A percentile compares a stretch with the other conserved stretches of the same genome.
Conservation (phyloP, 1,140 invertebrate genomes). For the Calycopis cecrops region DNA sequence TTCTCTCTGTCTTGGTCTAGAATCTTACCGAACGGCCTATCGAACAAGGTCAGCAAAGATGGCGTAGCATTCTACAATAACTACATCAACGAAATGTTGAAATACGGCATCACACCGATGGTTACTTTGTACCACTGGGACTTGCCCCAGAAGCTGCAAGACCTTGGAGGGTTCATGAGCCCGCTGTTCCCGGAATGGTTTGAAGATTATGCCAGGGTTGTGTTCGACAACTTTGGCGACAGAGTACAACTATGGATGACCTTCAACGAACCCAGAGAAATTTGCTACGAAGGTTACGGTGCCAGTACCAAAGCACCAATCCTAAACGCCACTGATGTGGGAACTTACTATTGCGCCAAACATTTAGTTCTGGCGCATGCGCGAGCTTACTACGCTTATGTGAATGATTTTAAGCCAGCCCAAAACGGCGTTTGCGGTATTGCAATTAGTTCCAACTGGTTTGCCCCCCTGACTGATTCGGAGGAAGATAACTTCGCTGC, state of each 20-base stretch:
- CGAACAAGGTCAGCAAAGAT: neutral
- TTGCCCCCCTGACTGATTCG: neutral
- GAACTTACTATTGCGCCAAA: neutral
- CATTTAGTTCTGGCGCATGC: neutral
- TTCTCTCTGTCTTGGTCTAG: constrained; percentile 1
- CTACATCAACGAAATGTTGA: too few species aligned
- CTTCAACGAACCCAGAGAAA: neutral
- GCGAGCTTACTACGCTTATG: neutral
- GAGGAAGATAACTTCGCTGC: constrained; percentile 4
- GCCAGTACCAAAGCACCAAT: neutral
- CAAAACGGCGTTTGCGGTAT: constrained; percentile 6
- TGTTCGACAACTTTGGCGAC: too few species aligned
- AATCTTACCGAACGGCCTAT: neutral
- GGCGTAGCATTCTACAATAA: too few species aligned
- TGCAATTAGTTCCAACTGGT: neutral
- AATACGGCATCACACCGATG: too few species aligned
- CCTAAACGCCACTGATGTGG: neutral
- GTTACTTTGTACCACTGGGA: too few species aligned
- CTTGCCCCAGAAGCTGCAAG: too few species aligned
- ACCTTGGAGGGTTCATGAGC: too few species aligned
- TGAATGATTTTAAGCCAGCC: constrained; percentile 1
- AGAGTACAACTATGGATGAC: too few species aligned
- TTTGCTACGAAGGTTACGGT: neutral
- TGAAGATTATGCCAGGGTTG: too few species aligned
- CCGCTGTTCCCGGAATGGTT: too few species aligned